Base-by-base conservation (phyloP, 2,113 vertebrate species). In the Speoplatyrhinus poulsoni region DNA sequence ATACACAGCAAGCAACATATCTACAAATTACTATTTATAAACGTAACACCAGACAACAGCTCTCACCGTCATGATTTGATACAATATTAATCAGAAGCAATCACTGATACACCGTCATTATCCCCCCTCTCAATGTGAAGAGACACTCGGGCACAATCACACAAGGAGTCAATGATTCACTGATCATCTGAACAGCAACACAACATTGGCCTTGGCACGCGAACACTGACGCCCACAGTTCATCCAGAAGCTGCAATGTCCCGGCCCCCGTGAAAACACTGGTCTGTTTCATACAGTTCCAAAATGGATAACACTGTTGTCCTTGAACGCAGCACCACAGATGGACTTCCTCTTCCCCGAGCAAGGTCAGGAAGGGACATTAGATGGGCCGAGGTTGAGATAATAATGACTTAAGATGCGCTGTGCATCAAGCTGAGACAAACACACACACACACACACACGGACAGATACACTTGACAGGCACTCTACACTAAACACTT, bases 321-420 rank as follows among this genome's bases (percentile, higher is more conserved):
- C 89, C 89, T 91, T 91, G 88, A 90, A 90, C 69, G 86, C 79
- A 83, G 83, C 87, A 74, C 36, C 87, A 86, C 87, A 88, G 87
- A 88, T 88, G 87, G 86, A 89, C 79, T 65, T 71, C 54, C 76
- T 79, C 61, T 68, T 68, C 60, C 78, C 58, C 64, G 72, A 81
- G 88, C 86, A 86, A 86, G 84, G 88, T 85, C 36, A 6, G 36
- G 36, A 41, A 41, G 36, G 36, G 36, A 41, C 7, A 41, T 8
- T 62, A 54, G 66, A 46, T 55, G 67, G 69, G 56, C 53, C 69
- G 68, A 3, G 2, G 26, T 26, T 26, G 1, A 71, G 56, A 76
- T 53, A 65, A 73, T 72, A 69, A 59, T 57, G 62, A 72, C 62
- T 77, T 70, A 70, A 82, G 71, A 75, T 67, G 65, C 33, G 52